Percentiles rank a stretch among this genome's conserved stretches.
Evolutionary conservation across 2,797 vertebrate species (phyloP).

Genomic region (Pangasius mekongensis): DNA sequence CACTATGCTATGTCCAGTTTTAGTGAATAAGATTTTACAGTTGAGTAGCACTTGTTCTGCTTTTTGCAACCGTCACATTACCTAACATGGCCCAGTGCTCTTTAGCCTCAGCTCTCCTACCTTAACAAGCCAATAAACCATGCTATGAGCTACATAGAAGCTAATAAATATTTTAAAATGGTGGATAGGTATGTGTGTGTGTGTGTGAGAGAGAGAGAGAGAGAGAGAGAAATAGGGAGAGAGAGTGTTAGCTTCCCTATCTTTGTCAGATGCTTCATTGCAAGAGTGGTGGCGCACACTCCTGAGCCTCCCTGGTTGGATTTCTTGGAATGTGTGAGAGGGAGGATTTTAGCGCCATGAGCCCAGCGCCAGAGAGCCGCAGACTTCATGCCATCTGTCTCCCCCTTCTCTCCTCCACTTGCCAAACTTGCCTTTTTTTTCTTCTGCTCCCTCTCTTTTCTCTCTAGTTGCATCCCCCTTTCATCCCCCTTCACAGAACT

Average conservation of each 20-base stretch:
- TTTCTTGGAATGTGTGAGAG: constrained; percentile 87
- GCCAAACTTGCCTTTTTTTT: constrained; percentile 84
- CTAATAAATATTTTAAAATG: constrained; percentile 52
- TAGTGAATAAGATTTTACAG: constrained; percentile 53
- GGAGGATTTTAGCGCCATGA: constrained; percentile 85
- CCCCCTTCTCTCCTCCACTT: constrained; percentile 77
- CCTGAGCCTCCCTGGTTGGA: constrained; percentile 82
- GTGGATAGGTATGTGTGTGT: constrained; percentile 49
- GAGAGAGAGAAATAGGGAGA: not conserved
- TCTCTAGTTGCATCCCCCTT: constrained; percentile 66
- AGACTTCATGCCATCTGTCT: constrained; percentile 88
- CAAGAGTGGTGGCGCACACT: constrained; percentile 79
- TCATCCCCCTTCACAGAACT: constrained; percentile 82
- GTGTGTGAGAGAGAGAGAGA: constrained; percentile 39
- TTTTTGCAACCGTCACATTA: constrained; percentile 57
- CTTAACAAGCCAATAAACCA: constrained; percentile 58
- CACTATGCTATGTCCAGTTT: not conserved
- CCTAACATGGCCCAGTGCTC: constrained; percentile 35
- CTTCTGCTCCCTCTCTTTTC: constrained; percentile 54
- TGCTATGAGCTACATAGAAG: constrained; percentile 41
- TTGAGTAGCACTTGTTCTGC: constrained; percentile 66
- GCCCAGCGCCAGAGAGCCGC: constrained; percentile 81
- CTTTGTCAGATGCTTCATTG: constrained; percentile 71
- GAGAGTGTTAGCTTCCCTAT: constrained; percentile 55
- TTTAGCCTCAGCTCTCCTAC: constrained; percentile 53